These are phyloP conservation scores for Craseonycteris thonglongyai DNA, from an alignment of 2,113 vertebrate species.

Conservation along the genomic window DNA sequence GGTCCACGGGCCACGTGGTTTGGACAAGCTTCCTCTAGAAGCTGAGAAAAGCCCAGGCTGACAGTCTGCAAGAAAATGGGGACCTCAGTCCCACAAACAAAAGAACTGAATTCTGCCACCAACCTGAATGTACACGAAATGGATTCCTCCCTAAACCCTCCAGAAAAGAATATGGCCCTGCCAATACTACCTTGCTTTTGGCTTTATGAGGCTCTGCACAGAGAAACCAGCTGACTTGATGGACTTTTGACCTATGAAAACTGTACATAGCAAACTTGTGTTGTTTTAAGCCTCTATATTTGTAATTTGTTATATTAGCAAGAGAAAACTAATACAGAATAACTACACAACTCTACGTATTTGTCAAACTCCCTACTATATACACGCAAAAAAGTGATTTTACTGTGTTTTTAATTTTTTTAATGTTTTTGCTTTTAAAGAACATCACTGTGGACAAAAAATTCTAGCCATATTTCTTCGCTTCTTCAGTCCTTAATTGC, in stretches of 20 bases:
- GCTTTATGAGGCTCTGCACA: not conserved
- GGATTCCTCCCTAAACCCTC: not conserved
- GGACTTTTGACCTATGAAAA: not conserved
- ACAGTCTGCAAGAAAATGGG: not conserved
- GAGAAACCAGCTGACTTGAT: not conserved
- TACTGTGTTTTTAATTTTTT: not conserved
- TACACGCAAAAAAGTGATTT: not conserved
- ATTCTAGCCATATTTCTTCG: not conserved
- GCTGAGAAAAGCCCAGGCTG: not conserved
- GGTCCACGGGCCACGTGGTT: no score
- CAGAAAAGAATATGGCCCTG: not conserved
- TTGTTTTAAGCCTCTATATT: not conserved
- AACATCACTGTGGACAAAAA: not conserved
- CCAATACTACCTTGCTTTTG: not conserved
- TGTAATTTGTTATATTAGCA: not conserved
- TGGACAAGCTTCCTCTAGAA: not conserved
- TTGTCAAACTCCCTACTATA: not conserved
- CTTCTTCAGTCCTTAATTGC: not conserved
- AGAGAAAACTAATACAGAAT: not conserved
- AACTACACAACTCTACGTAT: not conserved
- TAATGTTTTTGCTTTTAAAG: slow-evolving; percentile 12
- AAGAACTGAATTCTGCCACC: not conserved
- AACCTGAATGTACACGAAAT: not conserved
- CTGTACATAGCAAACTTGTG: not conserved
- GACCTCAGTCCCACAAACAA: not conserved